phyloP scores from a whole-genome alignment of 2,797 vertebrate species.

The Chlorospingus flavigularis region DNA sequence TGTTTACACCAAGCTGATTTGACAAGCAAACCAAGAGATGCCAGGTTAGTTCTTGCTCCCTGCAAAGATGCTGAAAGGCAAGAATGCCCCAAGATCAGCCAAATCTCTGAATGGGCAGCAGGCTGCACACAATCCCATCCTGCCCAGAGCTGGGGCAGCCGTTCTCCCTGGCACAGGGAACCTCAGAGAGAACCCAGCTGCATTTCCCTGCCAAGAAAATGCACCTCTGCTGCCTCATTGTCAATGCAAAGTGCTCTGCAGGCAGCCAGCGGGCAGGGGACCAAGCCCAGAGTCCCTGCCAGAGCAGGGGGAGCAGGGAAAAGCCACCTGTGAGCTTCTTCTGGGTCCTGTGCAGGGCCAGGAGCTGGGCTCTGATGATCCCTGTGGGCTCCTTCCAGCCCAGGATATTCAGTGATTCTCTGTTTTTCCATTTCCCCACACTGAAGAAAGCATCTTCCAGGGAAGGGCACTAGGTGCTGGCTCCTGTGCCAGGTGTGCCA shows the following conservation, averaged over 20 bases:
- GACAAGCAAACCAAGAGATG: background rate
- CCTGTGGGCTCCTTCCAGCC: background rate
- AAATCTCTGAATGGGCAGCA: background rate
- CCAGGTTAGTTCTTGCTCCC: background rate
- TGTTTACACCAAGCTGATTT: background rate
- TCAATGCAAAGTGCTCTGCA: background rate
- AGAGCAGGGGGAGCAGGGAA: background rate
- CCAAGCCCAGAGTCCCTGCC: background rate
- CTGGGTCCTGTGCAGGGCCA: background rate
- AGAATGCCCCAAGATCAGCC: background rate
- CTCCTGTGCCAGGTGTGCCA: background rate
- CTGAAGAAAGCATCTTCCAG: background rate
- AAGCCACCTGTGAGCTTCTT: background rate
- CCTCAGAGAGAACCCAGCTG: background rate
- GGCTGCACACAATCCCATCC: background rate
- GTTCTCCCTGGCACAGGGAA: background rate
- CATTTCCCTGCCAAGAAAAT: background rate
- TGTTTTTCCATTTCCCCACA: background rate
- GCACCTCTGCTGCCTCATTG: background rate
- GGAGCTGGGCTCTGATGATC: background rate
- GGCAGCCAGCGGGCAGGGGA: background rate
- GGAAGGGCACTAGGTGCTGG: accelerated
- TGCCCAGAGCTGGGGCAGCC: background rate
- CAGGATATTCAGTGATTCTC: background rate
- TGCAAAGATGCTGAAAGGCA: background rate